Base-by-base conservation (phyloP, 2,797 vertebrate genomes). In the Jordanella pulchra region DNA sequence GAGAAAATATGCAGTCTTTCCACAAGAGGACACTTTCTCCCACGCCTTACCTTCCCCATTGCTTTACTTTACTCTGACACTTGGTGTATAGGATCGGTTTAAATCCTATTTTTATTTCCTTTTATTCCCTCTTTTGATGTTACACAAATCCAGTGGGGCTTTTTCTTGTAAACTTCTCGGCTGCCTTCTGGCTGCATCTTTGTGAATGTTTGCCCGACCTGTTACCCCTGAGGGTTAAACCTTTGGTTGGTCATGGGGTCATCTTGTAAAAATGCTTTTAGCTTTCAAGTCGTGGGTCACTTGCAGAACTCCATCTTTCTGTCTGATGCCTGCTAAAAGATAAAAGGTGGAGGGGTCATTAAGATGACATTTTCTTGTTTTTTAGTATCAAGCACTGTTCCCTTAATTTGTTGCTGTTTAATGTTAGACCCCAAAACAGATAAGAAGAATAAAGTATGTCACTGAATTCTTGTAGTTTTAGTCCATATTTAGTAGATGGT, bases 11-110 rank as follows among this genome's bases (percentile, higher is more conserved):
- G 82, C 74, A 45, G 50, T 18, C 47, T 48, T 86, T 68, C 77
- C 72, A 81, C 39, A 21, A 42, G 65, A 50, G 71, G 42, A 17
- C 77, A 87, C 90, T 92, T 91, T 90, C 90, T 91, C 90, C 87
- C 84, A 89, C 79, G 55, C 72, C 66, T 84, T 48, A 25, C 50
- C 56, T 63, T 61, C 63, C 15, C 12, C 15, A 6, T 74, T 54
- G 4, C 73, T 63, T 21, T 17, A n/a, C 63, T 66, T 42, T 44
- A 35, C 47, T 28, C 18, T 23, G 15, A 42, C 17, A 15, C 30
- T 42, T 11, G 45, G 72, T 61, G 18, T 1, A 4, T n/a, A 7
- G 14, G 35, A 12, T 42, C 61, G 55, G 50, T 9, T n/a, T 11
- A 7, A 12, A 1, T 71, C 28, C 13, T 63, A 28, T 44, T 50